A percentile compares a stretch with the other conserved stretches of the same genome.
These are phyloP conservation scores for Phaedon cochleariae DNA, from an alignment of 2,888 invertebrate species.

Conservation along the genomic window DNA sequence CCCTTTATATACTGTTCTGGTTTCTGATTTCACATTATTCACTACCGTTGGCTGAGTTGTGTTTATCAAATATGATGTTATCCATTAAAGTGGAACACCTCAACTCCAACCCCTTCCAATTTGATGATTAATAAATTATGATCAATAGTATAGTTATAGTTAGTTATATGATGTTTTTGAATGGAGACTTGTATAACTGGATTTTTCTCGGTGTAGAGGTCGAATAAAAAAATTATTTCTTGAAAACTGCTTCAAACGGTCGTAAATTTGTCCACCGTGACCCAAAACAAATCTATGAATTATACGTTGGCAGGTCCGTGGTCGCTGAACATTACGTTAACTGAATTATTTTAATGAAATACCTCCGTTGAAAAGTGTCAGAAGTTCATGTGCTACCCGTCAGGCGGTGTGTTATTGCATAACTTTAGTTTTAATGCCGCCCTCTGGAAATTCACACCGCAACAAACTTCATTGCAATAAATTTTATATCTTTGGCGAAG, in stretches of 20 bases:
- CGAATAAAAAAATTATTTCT: too few relatives aligned
- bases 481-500: background rate
- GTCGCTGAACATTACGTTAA: background rate
- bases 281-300: background rate
- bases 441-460: constrained; percentile 8
- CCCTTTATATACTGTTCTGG: too few relatives aligned
- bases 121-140: too few relatives aligned
- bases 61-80: too few relatives aligned
- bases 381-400: constrained; percentile 12
- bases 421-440: constrained; percentile 19
- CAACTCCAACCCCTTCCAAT: too few relatives aligned
- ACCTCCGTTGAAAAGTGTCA: constrained; percentile 23
- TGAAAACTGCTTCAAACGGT: background rate
- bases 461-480: constrained; percentile 8
- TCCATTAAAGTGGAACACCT: too few relatives aligned
- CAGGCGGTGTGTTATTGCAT: constrained; percentile 23
- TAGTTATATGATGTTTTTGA: too few relatives aligned
- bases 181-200: too few relatives aligned
- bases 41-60: too few relatives aligned
- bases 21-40: too few relatives aligned
- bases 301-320: background rate
- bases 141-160: too few relatives aligned
- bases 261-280: background rate
- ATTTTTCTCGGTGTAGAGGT: too few relatives aligned
- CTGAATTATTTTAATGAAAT: constrained; percentile 27